Evolutionary conservation across 2,797 vertebrate species (phyloP), one percentile per base, ranked within the genome.

Genomic region (Helicolenus hilgendorfi): DNA sequence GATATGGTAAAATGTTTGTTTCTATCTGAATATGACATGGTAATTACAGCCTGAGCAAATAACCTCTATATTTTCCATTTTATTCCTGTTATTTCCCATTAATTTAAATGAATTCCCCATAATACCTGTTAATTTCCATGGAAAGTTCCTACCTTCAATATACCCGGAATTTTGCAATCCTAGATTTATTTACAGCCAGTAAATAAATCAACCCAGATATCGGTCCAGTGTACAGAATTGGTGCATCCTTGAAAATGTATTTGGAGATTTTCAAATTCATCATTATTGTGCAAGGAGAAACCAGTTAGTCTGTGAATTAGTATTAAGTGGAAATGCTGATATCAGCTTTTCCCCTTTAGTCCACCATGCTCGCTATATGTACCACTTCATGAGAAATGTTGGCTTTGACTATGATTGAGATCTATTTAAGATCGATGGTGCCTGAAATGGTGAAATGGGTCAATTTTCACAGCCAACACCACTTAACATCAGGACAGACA

Each of bases 401-500:
- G 7, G 11, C 18, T 56, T 59, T 38, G 49, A 38, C 33, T 53
- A 20, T 35, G 72, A 80, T 55, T 60, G 49, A 62, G 53, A 35
- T 56, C 59, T 56, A 26, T 60, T 63, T n/a, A 18, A 41, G 8
- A 18, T 58, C 27, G 60, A 1, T 56, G 4, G 14, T 60, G 15
- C n/a, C 41, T 62, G 27, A 67, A 27, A 72, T 64, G 27, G 9
- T 20, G 8, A 62, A 64, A 64, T 1, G 15, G 22, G 5, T 67
- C n/a, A 53, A 35, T 73, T 77, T 27, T 31, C 2, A 59, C 58
- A 72, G 73, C 27, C 68, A 78, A 77, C 27, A 63, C 20, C 55
- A 87, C 55, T 77, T 69, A 45, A 24, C 69, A 70, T 73, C 35
- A 71, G 36, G 36, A 41, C 36, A 62, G 24, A 73, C n/a, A 56